phyloP scores from a whole-genome alignment of 2,797 vertebrate genomes.

The Odontamblyopus rebecca region DNA sequence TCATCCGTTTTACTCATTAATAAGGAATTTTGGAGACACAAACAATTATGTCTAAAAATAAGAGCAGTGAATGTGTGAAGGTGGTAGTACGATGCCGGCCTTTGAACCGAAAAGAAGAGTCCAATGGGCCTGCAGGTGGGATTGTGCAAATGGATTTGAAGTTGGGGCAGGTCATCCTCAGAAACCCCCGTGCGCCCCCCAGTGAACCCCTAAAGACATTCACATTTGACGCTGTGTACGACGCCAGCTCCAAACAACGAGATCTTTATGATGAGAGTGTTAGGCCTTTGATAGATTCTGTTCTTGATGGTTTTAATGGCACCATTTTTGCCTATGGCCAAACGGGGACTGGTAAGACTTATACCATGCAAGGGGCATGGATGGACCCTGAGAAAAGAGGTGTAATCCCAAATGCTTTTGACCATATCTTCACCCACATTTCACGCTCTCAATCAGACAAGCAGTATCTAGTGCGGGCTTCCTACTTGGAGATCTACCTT shows the following conservation, averaged over 20 bases:
- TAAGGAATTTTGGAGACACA: slow-evolving; percentile 12
- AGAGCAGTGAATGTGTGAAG: slow-evolving; percentile 88
- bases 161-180: slow-evolving; percentile 91
- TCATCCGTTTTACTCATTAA: background rate
- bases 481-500: slow-evolving; percentile 96
- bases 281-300: slow-evolving; percentile 89
- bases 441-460: slow-evolving; percentile 91
- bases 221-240: slow-evolving; percentile 94
- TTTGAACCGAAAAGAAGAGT: slow-evolving; percentile 86
- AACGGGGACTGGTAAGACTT: slow-evolving; percentile 95
- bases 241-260: slow-evolving; percentile 85
- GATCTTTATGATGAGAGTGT: slow-evolving; percentile 94
- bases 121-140: slow-evolving; percentile 77
- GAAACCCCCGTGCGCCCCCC: slow-evolving; percentile 83
- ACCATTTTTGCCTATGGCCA: slow-evolving; percentile 95
- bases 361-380: slow-evolving; percentile 96
- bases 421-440: slow-evolving; percentile 97
- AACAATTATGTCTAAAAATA: slow-evolving; percentile 79
- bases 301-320: slow-evolving; percentile 92
- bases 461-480: slow-evolving; percentile 94
- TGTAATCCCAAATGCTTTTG: slow-evolving; percentile 91
- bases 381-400: slow-evolving; percentile 87
- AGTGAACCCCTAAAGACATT: slow-evolving; percentile 91
- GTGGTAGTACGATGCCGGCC: slow-evolving; percentile 95
- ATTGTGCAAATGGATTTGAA: slow-evolving; percentile 88